Evolutionary conservation across 2,888 invertebrate genomes (phyloP), one percentile per base, ranked within the genome.

Genomic region (Cryptocephalus primarius): DNA sequence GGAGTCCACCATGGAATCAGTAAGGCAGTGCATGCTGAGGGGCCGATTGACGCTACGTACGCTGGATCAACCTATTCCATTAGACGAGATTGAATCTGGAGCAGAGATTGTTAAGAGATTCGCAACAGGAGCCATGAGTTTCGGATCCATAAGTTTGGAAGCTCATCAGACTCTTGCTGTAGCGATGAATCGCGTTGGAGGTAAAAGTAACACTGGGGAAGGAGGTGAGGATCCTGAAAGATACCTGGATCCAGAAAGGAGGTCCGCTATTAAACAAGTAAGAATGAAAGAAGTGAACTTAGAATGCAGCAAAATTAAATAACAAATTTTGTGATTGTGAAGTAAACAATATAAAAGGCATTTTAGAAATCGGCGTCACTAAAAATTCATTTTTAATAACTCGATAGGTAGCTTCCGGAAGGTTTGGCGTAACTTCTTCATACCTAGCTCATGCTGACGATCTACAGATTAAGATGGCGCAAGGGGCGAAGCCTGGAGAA

Each of bases 401-500:
- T 22, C 6, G 22, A 6, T 22, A 22, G 22, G 22, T 99, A 11
- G 99, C 99, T 8, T 95, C 95, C 8, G 99, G 97, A 8, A 80
- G 99, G 42, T 99, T 99, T 72, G 97, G 99, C 8, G 99, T 99
- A 4, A 99, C 96, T 0, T 93, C 95, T 10, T 88, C 94, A 0
- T 99, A 99, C 68, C 72, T 99, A 55, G 94, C 96, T 8, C 92
- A 97, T 72, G 91, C 97, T 0, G 97, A 99, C 70, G 97, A 99
- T 69, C 70, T 99, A 55, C 99, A 99, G 73, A 99, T 99, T 65
- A 99, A 99, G 75, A 99, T 99, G 97, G 97, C 99, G 8, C 71
- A 99, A 73, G 96, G 97, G 1, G 97, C 99, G 46, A 99, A 99
- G 69, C 97, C 99, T 0, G 99, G 99, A 0, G 97, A 99, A 72